Percentiles rank a stretch among this genome's conserved stretches.
phyloP scores from a whole-genome alignment of 2,888 invertebrate species.

The Antheraea assamensis region DNA sequence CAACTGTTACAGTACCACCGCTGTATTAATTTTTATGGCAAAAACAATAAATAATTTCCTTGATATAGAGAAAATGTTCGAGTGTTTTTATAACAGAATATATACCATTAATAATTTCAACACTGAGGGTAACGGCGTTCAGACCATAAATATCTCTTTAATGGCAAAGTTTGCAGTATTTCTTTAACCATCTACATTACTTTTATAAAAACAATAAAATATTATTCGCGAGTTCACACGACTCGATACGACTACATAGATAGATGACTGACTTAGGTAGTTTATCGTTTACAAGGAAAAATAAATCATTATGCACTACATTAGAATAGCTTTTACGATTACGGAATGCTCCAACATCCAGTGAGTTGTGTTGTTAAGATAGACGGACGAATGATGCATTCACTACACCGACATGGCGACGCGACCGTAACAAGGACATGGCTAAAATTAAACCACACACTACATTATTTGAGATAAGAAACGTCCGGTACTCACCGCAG shows the following conservation, averaged over 20 bases:
- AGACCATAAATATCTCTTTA: constrained; percentile 64
- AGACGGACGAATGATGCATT: constrained; percentile 70
- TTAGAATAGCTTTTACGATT: constrained; percentile 55
- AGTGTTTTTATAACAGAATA: constrained; percentile 41
- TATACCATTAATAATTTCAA: constrained; percentile 66
- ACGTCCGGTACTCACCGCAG: constrained; percentile 47
- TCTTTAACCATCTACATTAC: constrained; percentile 73
- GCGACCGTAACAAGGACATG: constrained; percentile 65
- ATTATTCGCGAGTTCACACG: constrained; percentile 66
- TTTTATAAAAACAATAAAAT: constrained; percentile 77
- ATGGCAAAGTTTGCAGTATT: constrained; percentile 67
- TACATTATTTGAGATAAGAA: constrained; percentile 55
- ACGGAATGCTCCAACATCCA: constrained; percentile 51
- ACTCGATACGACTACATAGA: constrained; percentile 70
- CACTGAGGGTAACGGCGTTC: constrained; percentile 58
- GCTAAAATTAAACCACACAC: constrained; percentile 67
- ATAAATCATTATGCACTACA: constrained; percentile 47
- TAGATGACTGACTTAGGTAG: constrained; percentile 51
- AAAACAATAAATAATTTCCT: not conserved
- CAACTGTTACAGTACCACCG: not conserved
- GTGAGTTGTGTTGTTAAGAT: constrained; percentile 71
- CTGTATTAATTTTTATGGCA: not conserved
- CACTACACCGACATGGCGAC: constrained; percentile 29
- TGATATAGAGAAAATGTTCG: constrained; percentile 10
- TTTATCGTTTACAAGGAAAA: constrained; percentile 53